Base-by-base conservation (phyloP, 2,888 invertebrate species). In the Strigamia transsilvanica region DNA sequence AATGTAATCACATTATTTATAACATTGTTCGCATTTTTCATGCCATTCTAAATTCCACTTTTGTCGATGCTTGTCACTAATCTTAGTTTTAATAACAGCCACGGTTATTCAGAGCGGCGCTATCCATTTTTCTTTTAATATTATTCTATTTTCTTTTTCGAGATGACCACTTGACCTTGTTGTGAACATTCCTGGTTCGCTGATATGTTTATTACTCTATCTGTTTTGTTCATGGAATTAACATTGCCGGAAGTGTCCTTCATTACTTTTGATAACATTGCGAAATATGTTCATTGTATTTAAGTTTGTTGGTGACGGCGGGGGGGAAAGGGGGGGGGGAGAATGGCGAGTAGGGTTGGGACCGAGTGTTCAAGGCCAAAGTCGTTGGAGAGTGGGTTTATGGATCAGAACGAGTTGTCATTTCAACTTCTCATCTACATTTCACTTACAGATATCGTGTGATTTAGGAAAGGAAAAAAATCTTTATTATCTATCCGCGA, bases 371-470 rank as follows among this genome's bases (percentile, higher is more conserved):
- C 73, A 73, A 73, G 73, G 73, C 32, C 73, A 27, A 27, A 32
- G 15, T 73, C 73, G 73, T 73, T 73, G 13, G 10, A 10, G 10
- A 27, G 73, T 56, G 56, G 7, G 56, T 73, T 73, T 73, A 73
- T 73, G 73, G 73, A n/a, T 73, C 27, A 73, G 73, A 32, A 73
- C 27, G 73, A 73, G 32, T 18, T 15, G 32, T 32, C 73, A 32
- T 73, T 27, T 13, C 73, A 32, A 23, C 13, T 73, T 23, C 15
- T 66, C 61, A 66, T 66, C 61, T 27, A 12, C 73, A 73, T 73
- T 73, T 73, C 73, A 73, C 73, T 73, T 73, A 73, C 73, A 32
- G 73, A 32, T 15, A 73, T 73, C 73, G 73, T 3, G 73, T 13
- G 12, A 18, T 56, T 56, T 56, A n/a, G 5, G 18, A 56, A 56